Evolutionary conservation across 2,888 invertebrate genomes (phyloP).

Genomic region (Apodemia duryi): DNA sequence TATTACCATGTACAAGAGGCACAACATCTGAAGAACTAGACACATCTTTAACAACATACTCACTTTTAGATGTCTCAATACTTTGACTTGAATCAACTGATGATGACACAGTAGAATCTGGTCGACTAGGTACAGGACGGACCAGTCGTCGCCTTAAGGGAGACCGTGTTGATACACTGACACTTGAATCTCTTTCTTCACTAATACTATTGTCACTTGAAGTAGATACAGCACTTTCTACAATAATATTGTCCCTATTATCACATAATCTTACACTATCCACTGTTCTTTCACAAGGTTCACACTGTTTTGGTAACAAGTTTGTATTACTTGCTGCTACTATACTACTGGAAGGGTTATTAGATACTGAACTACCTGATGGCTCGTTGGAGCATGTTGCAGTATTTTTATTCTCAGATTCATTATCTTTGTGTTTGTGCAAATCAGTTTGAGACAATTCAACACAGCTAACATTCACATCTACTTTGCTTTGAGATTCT

Average conservation of each 20-base stretch:
- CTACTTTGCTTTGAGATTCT: conserved; percentile 33
- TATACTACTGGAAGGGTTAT: conserved; percentile 55
- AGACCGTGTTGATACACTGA: conserved; percentile 41
- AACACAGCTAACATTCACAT: conserved; percentile 37
- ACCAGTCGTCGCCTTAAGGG: conserved; percentile 62
- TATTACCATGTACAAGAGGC: conserved; percentile 55
- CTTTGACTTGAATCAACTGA: conserved; percentile 58
- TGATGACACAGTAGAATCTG: conserved; percentile 73
- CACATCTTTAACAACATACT: conserved; percentile 65
- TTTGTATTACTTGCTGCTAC: conserved; percentile 40
- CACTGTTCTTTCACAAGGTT: conserved; percentile 58
- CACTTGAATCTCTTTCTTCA: conserved; percentile 45
- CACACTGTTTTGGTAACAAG: conserved; percentile 48
- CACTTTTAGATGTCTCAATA: conserved; percentile 44
- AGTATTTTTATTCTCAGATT: conserved; percentile 25
- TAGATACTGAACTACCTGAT: conserved; percentile 30
- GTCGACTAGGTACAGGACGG: conserved; percentile 57
- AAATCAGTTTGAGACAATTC: conserved; percentile 40
- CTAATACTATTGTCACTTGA: conserved; percentile 70
- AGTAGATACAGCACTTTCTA: conserved; percentile 71
- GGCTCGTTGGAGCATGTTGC: conserved; percentile 32
- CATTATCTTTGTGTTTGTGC: conserved; percentile 35
- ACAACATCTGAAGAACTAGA: conserved; percentile 73
- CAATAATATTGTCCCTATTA: conserved; percentile 61
- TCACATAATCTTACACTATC: conserved; percentile 71